These are phyloP conservation scores for Hippopotamus amphibius DNA, from an alignment of 2,113 vertebrate species.

Conservation along the genomic window DNA sequence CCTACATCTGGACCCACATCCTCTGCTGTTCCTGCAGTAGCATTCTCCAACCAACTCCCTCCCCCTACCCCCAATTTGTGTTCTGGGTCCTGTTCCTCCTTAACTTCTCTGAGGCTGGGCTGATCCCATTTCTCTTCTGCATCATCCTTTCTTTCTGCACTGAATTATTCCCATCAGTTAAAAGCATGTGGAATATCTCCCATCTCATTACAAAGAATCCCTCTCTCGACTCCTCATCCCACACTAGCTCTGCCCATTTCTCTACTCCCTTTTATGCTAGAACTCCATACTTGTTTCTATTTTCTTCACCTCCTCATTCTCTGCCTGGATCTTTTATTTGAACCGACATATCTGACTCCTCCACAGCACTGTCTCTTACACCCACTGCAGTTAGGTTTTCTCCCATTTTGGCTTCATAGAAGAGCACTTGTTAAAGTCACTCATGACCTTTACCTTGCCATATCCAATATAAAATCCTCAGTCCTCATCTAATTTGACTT, in stretches of 20 bases:
- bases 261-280: fast-evolving
- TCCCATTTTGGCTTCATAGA: background rate
- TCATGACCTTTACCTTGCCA: background rate
- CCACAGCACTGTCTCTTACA: background rate
- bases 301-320: background rate
- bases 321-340: background rate
- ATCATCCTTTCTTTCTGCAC: too few species aligned
- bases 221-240: too few species aligned
- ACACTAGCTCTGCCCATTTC: too few species aligned
- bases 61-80: fast-evolving
- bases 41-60: too few species aligned
- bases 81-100: too few species aligned
- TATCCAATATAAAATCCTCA: background rate
- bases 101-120: too few species aligned
- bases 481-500: background rate
- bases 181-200: too few species aligned
- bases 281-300: background rate
- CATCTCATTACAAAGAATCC: too few species aligned
- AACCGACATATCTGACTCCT: background rate
- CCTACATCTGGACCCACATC: too few species aligned
- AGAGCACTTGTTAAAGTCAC: background rate
- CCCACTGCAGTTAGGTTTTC: background rate
- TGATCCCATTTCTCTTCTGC: too few species aligned
- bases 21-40: too few species aligned
- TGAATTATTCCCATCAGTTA: too few species aligned